Base-by-base conservation (phyloP, 2,113 vertebrate genomes). In the Otolemur garnettii region DNA sequence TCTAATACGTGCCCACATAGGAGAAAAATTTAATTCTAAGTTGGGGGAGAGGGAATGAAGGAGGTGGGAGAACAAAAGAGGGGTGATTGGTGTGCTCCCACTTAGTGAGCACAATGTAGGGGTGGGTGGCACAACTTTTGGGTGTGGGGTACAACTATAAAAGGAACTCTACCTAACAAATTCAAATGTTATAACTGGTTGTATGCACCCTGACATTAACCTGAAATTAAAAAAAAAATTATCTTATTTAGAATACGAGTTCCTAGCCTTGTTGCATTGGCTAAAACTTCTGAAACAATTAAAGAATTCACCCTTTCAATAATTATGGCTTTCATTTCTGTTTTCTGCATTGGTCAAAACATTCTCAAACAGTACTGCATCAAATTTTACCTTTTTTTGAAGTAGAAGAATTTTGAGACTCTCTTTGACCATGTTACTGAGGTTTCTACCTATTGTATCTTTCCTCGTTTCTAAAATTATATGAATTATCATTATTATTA, bases 361-460 rank as follows among this genome's bases (percentile, higher is more conserved):
- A 24, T 28, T 90, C 28, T 38, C 24, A 78, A 14, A 64, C 19
- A 19, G 0, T 19, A 66, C 2, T 80, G 33, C 1, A 42, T 78
- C 57, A 87, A 83, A 50, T 83, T 77, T 87, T 74, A 75, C 14
- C 71, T 87, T 93, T 18, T 78, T 91, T 82, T 87, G 77, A 72
- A 11, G 24, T 19, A 72, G 55, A 50, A 66, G 26, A 17, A 83
- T 82, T 93, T 80, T 12, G 11, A 35, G 33, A 53, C 12, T 45
- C 2, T 78, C 64, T 66, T 78, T 24, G 60, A 19, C 26, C 80
- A 50, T 59, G 62, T 50, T 64, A 33, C 2, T 74, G 33, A 80
- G 7, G 33, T 10, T 19, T 92, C 26, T 90, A n/a, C 4, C 45
- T 75, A 28, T 93, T 88, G 84, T 95, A 21, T 2, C 2, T 8